Percentiles rank a stretch among this genome's conserved stretches.
These are phyloP conservation scores for Eunapius fragilis DNA, from an alignment of 37 sponge, comb jelly and placozoan species.

Conservation along the genomic window DNA sequence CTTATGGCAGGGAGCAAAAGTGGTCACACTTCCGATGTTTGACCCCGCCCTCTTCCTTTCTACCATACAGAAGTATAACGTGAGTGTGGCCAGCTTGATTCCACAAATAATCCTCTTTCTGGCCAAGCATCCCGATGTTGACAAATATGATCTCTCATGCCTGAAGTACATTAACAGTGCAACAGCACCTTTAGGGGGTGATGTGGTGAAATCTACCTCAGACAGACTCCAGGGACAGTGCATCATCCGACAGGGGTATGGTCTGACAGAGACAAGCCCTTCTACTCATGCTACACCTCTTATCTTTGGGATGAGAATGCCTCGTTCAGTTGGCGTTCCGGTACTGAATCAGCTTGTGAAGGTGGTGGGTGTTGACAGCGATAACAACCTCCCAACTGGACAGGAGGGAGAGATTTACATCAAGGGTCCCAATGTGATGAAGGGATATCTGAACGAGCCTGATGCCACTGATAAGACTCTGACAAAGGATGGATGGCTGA, in stretches of 20 bases:
- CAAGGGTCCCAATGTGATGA: conserved; percentile 86
- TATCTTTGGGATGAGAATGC: conserved; percentile 8
- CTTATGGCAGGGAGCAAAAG: conserved; percentile 50
- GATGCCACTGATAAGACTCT: conserved; percentile 62
- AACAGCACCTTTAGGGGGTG: conserved; percentile 88
- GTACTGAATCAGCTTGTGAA: conserved; percentile 48
- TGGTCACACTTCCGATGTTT: conserved; percentile 73
- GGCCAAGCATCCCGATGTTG: conserved; percentile 79
- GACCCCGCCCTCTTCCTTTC: conserved; percentile 70
- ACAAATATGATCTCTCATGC: conserved; percentile 75
- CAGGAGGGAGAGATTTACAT: conserved; percentile 79
- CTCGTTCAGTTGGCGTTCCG: conserved; percentile 65
- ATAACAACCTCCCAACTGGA: conserved; percentile 24
- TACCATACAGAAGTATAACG: conserved; percentile 46
- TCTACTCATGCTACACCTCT: conserved; percentile 50
- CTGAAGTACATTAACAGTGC: conserved; percentile 60
- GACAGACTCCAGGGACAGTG: background rate
- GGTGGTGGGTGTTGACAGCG: conserved; percentile 64
- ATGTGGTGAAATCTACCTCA: conserved; percentile 39
- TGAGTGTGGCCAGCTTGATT: conserved; percentile 49
- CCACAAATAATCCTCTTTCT: conserved; percentile 87
- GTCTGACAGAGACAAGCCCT: conserved; percentile 84
- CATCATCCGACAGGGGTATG: conserved; percentile 78
- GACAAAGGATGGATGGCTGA: conserved; percentile 81
- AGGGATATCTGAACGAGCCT: conserved; percentile 84